These are phyloP conservation scores for Temnopleurus reevesii DNA, from an alignment of 53 echinoderm and acorn worm genomes.

Conservation along the genomic window DNA sequence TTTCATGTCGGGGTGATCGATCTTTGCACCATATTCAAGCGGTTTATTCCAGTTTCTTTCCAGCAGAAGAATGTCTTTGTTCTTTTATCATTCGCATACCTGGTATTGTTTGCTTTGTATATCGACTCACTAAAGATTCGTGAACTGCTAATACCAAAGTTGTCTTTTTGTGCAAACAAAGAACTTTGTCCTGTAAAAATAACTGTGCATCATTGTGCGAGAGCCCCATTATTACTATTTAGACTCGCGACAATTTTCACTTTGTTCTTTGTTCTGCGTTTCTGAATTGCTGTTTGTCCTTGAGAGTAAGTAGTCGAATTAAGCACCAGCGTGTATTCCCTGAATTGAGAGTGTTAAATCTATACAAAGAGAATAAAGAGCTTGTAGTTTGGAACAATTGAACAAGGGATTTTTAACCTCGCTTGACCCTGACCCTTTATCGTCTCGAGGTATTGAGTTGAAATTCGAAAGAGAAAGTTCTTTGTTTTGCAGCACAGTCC, in stretches of 20 bases:
- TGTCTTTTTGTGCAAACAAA: slow-evolving; percentile 5
- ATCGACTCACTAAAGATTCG: neutral
- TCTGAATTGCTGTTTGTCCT: neutral
- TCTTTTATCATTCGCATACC: slow-evolving; percentile 6
- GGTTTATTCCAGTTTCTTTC: neutral
- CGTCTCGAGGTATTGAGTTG: neutral
- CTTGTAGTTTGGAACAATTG: neutral
- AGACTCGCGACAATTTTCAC: neutral
- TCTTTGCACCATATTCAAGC: neutral
- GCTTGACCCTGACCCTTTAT: neutral
- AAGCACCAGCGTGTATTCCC: neutral
- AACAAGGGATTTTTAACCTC: neutral
- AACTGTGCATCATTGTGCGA: neutral
- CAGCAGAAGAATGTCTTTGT: slow-evolving; percentile 16
- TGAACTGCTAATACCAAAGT: neutral
- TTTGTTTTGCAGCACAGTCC: neutral
- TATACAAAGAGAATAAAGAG: neutral
- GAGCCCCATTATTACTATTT: neutral
- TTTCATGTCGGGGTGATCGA: no score
- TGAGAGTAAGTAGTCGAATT: neutral
- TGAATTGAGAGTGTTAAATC: neutral
- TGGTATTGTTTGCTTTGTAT: slow-evolving; percentile 16
- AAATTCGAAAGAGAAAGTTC: neutral
- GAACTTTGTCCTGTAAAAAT: neutral
- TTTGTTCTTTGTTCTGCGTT: neutral